A percentile compares a stretch with the other conserved stretches of the same genome.
phyloP scores from a whole-genome alignment of 2,888 invertebrate genomes.

The Rhaphigaster nebulosa region DNA sequence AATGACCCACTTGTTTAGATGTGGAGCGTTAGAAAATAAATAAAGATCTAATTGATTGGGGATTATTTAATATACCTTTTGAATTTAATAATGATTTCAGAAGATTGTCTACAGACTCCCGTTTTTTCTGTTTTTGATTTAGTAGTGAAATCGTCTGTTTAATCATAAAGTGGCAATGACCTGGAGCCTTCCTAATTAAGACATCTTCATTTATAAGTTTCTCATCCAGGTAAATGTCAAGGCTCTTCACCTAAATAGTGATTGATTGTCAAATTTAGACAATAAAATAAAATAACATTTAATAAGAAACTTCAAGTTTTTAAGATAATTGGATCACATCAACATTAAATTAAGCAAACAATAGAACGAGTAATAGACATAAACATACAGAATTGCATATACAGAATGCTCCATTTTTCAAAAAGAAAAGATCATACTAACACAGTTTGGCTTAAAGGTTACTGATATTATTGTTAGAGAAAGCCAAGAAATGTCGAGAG shows the following conservation, averaged over 20 bases:
- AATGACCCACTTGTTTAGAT: not conserved
- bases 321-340: too few relatives aligned
- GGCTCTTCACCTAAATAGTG: constrained; percentile 67
- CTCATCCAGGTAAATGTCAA: constrained; percentile 68
- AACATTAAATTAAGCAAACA: too few relatives aligned
- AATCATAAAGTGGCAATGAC: constrained; percentile 82
- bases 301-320: too few relatives aligned
- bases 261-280: not conserved
- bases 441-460: too few relatives aligned
- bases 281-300: not conserved
- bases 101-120: constrained; percentile 58
- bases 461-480: too few relatives aligned
- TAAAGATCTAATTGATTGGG: not conserved
- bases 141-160: constrained; percentile 74
- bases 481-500: too few relatives aligned
- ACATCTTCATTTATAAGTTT: constrained; percentile 65
- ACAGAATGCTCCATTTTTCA: too few relatives aligned
- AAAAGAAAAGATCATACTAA: too few relatives aligned
- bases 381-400: too few relatives aligned
- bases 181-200: constrained; percentile 78
- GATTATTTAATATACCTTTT: constrained; percentile 54
- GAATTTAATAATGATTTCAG: constrained; percentile 62
- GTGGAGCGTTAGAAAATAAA: too few relatives aligned
- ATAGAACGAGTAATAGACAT: too few relatives aligned
- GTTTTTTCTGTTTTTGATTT: constrained; percentile 57